Percentiles rank a stretch among this genome's conserved stretches.
Evolutionary conservation across 2,888 invertebrate species (phyloP).

Genomic region (Exephanes ischioxanthus): DNA sequence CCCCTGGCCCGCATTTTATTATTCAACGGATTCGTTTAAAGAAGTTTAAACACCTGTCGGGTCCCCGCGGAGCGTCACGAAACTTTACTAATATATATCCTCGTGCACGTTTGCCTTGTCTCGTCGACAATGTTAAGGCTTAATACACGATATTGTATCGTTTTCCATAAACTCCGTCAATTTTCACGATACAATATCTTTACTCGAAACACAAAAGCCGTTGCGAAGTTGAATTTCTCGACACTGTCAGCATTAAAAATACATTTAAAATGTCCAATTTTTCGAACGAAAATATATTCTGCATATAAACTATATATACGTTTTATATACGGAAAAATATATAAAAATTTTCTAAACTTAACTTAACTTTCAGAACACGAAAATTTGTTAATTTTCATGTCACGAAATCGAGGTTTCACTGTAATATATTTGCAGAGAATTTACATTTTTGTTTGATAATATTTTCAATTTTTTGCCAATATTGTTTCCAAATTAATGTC

Average conservation of each 20-base stretch:
- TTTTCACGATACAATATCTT: background rate
- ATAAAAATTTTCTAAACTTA: background rate
- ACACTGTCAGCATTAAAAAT: background rate
- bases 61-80: constrained; percentile 55
- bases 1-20: constrained; percentile 74
- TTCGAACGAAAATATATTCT: no score
- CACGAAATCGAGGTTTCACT: background rate
- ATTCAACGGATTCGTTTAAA: constrained; percentile 82
- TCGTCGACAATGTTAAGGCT: background rate
- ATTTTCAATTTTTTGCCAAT: background rate
- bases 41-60: constrained; percentile 80
- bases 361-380: background rate
- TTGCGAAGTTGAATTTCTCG: no score
- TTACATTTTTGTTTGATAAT: background rate
- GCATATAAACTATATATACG: no score
- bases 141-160: constrained; percentile 17
- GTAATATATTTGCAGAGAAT: background rate
- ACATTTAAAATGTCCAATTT: background rate
- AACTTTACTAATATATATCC: constrained; percentile 55
- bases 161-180: background rate
- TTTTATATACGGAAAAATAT: no score
- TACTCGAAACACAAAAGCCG: background rate
- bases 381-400: background rate
- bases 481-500: background rate
- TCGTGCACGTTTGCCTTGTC: constrained; percentile 12